Base-by-base conservation (phyloP, 2,888 invertebrate species). In the Micoletzkya japonica region DNA sequence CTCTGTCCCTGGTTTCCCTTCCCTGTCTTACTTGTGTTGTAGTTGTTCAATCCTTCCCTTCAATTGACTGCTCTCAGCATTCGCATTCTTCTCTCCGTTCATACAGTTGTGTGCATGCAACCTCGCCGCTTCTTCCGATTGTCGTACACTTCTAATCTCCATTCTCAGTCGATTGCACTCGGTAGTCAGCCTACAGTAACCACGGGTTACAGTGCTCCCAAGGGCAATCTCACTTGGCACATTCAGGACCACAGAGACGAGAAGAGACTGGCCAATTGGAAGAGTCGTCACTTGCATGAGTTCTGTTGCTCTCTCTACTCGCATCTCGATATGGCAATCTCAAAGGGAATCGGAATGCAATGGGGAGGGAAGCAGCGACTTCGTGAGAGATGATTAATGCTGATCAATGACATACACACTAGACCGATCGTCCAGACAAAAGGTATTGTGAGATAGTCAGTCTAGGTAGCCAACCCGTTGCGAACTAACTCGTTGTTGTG, bases 1-100 rank as follows among this genome's bases (percentile, higher is more conserved):
- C n/a, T n/a, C n/a, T n/a, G n/a, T n/a, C n/a, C n/a, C n/a, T n/a
- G n/a, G n/a, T n/a, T n/a, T n/a, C n/a, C n/a, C n/a, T n/a, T n/a
- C n/a, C n/a, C n/a, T 32, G 4, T 57, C 59, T 28, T 39, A 91
- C 91, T 92, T 92, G 86, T 91, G 91, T 86, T 94, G 94, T 81
- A 94, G 88, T 85, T 92, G 91, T 82, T 94, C 93, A 86, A 93
- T 91, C 85, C 93, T 93, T 85, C 92, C 91, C 87, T 92, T 92
- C 86, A 93, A 90, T 83, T 91, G 91, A 71, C 88, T 82, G 92
- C 89, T 87, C 94, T 93, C 79, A 90, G 90, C 83, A 0, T 90
- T 90, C 50, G 89, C 87, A 77, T 89, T 89, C 82, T 90, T 90
- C 83, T 93, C 93, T 70, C 90, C 90, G 61, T 90, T 87, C 80